Evolutionary conservation across 2,113 vertebrate genomes (phyloP), one percentile per base, ranked within the genome.

Genomic region (Cynoglossus semilaevis): DNA sequence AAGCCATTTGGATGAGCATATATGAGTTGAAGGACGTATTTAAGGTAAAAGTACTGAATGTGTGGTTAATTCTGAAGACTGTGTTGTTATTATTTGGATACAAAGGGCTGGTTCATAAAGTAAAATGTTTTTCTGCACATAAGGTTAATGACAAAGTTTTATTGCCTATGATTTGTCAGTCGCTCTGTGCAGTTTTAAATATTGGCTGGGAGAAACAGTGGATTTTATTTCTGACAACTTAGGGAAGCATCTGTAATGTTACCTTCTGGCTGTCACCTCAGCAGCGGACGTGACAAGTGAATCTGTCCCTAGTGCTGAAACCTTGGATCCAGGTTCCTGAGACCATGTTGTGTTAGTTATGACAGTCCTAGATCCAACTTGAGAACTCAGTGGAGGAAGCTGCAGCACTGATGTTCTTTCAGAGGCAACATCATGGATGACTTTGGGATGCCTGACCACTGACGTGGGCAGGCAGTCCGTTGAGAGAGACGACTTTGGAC

Each of bases 371-470:
- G 53, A 7, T 34, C 70, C 75, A 9, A 74, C 61, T 12, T 72
- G 45, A 13, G 76, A 64, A 4, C 74, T 43, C 5, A 85, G 50
- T 56, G 18, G 70, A 41, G 89, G 78, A 11, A 85, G 81, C 4
- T 82, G 65, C 60, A 74, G 38, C 37, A 62, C 35, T 1, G 77
- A 77, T 4, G 65, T 15, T 17, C 61, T 51, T 0, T 52, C 40
- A 2, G 76, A 36, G 9, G 58, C 15, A 11, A 9, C 42, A n/a
- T 17, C 66, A n/a, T 17, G 52, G 6, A 61, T 19, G n/a, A 53
- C 43, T 2, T 58, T n/a, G 15, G 60, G 1, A 3, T 0, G 18
- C 34, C 65, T 74, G 45, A 66, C 66, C 22, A 54, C 66, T 1
- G 43, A 17, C 37, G 46, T 63, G 43, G n/a, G 9, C 22, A 29